Percentiles rank a stretch among this genome's conserved stretches.
Evolutionary conservation across 2,113 vertebrate species (phyloP).

Genomic region (Stegostoma tigrinum): DNA sequence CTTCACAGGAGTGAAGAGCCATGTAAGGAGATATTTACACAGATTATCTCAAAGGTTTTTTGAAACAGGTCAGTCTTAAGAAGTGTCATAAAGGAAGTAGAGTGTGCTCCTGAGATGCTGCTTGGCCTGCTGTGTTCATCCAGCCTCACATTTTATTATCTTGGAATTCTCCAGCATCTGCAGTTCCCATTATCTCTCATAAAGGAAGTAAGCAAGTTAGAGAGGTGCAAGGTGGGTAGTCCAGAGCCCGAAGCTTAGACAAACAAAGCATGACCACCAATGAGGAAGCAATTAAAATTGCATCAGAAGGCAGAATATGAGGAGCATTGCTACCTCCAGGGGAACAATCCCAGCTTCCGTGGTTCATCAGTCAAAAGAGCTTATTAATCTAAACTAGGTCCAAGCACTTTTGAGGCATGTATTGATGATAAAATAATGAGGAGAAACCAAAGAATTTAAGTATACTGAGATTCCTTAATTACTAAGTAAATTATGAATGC

Average conservation of each 20-base stretch:
- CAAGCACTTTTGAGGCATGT: not conserved
- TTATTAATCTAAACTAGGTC: not conserved
- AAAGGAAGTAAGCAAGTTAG: not conserved
- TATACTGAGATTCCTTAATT: not conserved
- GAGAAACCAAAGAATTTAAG: not conserved
- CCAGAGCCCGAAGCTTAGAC: not conserved
- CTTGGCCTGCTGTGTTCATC: too few species aligned
- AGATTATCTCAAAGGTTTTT: not conserved
- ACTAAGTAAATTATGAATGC: not conserved
- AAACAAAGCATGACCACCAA: not conserved
- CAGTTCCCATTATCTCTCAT: too few species aligned
- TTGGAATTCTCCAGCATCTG: too few species aligned
- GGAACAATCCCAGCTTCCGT: not conserved
- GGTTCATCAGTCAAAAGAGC: not conserved
- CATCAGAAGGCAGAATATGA: not conserved
- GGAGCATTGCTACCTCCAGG: not conserved
- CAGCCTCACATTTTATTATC: too few species aligned
- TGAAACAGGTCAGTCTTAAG: not conserved
- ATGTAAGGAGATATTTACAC: not conserved
- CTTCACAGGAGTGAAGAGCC: not conserved
- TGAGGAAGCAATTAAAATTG: not conserved
- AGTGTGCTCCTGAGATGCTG: too few species aligned
- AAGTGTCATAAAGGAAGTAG: not conserved
- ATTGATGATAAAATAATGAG: not conserved
- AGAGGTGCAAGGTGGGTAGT: not conserved